Percentiles rank a stretch among this genome's conserved stretches.
These are phyloP conservation scores for Onthophagus taurus DNA, from an alignment of 1,140 invertebrate genomes.

Conservation along the genomic window DNA sequence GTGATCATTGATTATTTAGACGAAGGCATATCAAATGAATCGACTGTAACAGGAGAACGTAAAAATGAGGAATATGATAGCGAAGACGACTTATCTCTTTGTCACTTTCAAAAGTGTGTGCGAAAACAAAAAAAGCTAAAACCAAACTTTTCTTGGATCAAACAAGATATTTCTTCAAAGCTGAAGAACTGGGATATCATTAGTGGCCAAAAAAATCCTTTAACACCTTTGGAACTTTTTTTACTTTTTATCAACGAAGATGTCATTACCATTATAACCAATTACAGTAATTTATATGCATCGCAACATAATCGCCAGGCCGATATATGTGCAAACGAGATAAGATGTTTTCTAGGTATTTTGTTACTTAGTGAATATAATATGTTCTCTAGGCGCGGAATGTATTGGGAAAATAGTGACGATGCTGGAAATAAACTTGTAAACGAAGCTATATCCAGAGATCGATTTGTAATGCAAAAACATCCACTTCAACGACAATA, in stretches of 20 bases:
- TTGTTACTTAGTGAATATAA: conserved; percentile 20
- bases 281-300: conserved; percentile 14
- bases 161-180: no score
- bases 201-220: background rate
- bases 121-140: no score
- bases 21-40: no score
- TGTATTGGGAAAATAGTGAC: conserved; percentile 18
- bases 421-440: conserved; percentile 17
- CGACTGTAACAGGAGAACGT: no score
- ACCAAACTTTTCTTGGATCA: no score
- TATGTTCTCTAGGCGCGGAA: conserved; percentile 11
- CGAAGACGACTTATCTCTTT: no score
- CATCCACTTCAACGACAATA: conserved; percentile 24
- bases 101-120: no score
- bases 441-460: conserved; percentile 13
- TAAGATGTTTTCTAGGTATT: conserved; percentile 20
- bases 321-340: conserved; percentile 17
- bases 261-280: conserved; percentile 16
- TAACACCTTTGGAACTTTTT: conserved; percentile 15
- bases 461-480: conserved; percentile 16
- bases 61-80: no score
- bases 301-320: conserved; percentile 6
- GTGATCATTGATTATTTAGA: no score
- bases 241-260: conserved; percentile 19
- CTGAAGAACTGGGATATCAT: background rate